A percentile compares a stretch with the other conserved stretches of the same genome.
These are phyloP conservation scores for Scrobipalpa atriplicella DNA, from an alignment of 2,888 invertebrate species.

Conservation along the genomic window DNA sequence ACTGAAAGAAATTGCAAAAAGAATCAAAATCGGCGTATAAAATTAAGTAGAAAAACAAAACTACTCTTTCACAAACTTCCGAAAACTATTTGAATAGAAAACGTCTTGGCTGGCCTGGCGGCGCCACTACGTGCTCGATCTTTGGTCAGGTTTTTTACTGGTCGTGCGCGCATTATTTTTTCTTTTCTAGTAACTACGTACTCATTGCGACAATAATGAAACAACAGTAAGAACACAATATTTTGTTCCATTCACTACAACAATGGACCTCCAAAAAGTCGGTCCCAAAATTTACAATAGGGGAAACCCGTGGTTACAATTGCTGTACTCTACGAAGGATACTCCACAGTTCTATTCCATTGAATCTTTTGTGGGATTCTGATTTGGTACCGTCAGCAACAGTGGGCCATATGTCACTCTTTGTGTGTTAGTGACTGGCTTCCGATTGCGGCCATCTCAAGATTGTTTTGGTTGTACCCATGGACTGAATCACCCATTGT, in stretches of 20 bases:
- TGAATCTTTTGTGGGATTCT: constrained; percentile 45
- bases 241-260: not conserved
- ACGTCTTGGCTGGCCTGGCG: too few relatives aligned
- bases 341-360: constrained; percentile 11
- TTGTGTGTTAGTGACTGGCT: constrained; percentile 48
- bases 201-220: not conserved
- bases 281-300: constrained; percentile 37
- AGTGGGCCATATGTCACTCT: constrained; percentile 57
- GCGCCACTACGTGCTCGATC: too few relatives aligned
- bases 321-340: not conserved
- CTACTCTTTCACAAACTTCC: too few relatives aligned
- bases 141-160: too few relatives aligned
- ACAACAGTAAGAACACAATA: constrained; percentile 3
- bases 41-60: too few relatives aligned
- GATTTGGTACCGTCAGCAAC: constrained; percentile 59
- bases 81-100: too few relatives aligned
- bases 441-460: constrained; percentile 34
- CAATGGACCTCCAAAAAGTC: constrained; percentile 21
- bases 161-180: not conserved
- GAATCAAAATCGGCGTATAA: too few relatives aligned
- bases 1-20: too few relatives aligned
- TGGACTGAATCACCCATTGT: constrained; percentile 3
- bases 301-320: constrained; percentile 39
- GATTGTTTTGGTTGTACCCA: not conserved
- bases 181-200: not conserved